Base-by-base conservation (phyloP, 2,113 vertebrate genomes). In the Gymnocephalus cernua region DNA sequence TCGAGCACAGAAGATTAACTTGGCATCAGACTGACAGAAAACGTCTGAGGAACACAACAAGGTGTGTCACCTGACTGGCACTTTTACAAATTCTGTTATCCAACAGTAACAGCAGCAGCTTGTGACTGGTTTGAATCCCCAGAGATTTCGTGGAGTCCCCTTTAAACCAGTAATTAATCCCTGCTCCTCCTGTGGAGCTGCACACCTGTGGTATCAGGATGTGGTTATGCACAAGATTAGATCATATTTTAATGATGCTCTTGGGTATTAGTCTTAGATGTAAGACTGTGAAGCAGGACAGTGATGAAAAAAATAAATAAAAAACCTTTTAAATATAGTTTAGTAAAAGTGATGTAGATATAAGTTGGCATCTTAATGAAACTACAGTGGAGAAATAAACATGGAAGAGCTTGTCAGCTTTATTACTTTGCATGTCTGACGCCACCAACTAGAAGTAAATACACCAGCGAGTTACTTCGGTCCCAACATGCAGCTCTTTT, bases 241-340 rank as follows among this genome's bases (percentile, higher is more conserved):
- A 65, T 83, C 76, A 76, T 84, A 23, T 70, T 57, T 86, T 72
- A 72, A 76, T 53, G 61, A 63, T 57, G 38, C 77, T 27, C 15
- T 50, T 9, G 41, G 67, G 73, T 44, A 64, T 0, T 44, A 56
- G n/a, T 27, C 59, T 57, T 21, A 35, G 51, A 59, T n/a, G 25
- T 53, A 21, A 44, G 32, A 61, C 56, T 50, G n/a, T 19, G 56
- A 72, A 80, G 73, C 50, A 57, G 65, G 54, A 47, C 63, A 77
- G 57, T 27, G 48, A 32, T 32, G 29, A 32, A 32, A 32, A 32
- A 32, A 32, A 32, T 32, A 32, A 32, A 32, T 32, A 32, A 32
- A 32, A 32, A 32, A 32, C 29, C 29, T 32, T 32, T 32, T 32
- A 51, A 32, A 48, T n/a, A 18, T 35, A 53, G 68, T 44, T 45